Conservation (phyloP, 2,113 vertebrate genomes). For the Coturnix japonica region DNA sequence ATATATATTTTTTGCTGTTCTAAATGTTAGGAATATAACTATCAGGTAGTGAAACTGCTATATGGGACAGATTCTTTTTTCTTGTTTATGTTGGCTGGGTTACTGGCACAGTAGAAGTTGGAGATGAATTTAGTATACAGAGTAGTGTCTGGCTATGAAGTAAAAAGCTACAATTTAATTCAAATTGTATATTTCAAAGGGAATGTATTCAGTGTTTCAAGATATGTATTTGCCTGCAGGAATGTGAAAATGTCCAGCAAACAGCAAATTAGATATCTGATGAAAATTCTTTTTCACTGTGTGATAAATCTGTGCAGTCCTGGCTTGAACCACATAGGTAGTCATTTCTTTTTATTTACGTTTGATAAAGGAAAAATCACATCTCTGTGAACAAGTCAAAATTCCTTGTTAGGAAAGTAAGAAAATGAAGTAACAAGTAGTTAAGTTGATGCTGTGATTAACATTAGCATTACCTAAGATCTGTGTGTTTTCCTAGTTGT, state of each 20-base stretch:
- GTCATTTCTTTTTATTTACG: background rate
- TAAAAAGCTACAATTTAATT: background rate
- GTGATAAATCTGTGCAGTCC: background rate
- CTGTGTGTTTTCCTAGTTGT: background rate
- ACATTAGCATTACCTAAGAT: background rate
- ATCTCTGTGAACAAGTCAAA: background rate
- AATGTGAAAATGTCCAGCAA: background rate
- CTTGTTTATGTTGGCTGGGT: background rate
- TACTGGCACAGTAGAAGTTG: background rate
- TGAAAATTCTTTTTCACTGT: background rate
- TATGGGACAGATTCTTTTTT: background rate
- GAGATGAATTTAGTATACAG: background rate
- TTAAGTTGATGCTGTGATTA: background rate
- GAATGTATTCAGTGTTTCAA: background rate
- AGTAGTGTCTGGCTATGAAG: background rate
- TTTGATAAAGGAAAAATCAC: background rate
- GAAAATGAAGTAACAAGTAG: background rate
- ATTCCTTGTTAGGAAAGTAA: background rate
- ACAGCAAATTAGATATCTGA: background rate
- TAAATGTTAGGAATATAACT: background rate
- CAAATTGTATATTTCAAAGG: fast-evolving
- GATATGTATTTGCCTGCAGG: background rate
- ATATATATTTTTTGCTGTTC: background rate
- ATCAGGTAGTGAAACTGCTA: background rate
- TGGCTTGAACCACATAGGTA: background rate